Evolutionary conservation across 2,888 invertebrate genomes (phyloP), one percentile per base, ranked within the genome.

Genomic region (Allygus modestus): DNA sequence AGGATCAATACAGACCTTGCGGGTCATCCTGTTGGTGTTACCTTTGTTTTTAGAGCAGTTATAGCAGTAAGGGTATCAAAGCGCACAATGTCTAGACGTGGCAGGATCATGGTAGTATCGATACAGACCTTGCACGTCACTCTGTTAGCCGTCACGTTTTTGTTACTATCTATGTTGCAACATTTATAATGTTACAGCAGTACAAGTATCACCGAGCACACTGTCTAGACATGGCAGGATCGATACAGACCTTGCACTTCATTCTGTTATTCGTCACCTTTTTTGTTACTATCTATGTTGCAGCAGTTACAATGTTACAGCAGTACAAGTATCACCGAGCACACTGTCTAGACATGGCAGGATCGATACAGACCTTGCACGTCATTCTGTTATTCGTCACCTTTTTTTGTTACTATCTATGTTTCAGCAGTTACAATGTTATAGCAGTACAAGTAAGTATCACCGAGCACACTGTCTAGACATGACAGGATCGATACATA

Each of bases 311-410:
- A n/a, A n/a, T n/a, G n/a, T n/a, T n/a, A n/a, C n/a, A n/a, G n/a
- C n/a, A n/a, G n/a, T n/a, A n/a, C n/a, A n/a, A n/a, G n/a, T n/a
- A n/a, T n/a, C n/a, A n/a, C n/a, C n/a, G n/a, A n/a, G n/a, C n/a
- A n/a, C n/a, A n/a, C n/a, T n/a, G n/a, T n/a, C n/a, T n/a, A n/a
- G n/a, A n/a, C n/a, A n/a, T n/a, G n/a, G n/a, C n/a, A n/a, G n/a
- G n/a, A n/a, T n/a, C n/a, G n/a, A 58, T 58, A 58, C 58, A n/a
- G 58, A 58, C 23, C 58, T 58, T 58, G 23, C 23, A 58, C 58
- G 23, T 58, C 58, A 58, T n/a, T 20, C 20, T 17, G 12, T 51
- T 51, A n/a, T 28, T 2, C n/a, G 9, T 7, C 17, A 4, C 51
- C n/a, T 5, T 65, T 12, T 51, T 51, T 51, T 51, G 51, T 51